Conservation (phyloP, 2,113 vertebrate genomes). For the Oplegnathus fasciatus region DNA sequence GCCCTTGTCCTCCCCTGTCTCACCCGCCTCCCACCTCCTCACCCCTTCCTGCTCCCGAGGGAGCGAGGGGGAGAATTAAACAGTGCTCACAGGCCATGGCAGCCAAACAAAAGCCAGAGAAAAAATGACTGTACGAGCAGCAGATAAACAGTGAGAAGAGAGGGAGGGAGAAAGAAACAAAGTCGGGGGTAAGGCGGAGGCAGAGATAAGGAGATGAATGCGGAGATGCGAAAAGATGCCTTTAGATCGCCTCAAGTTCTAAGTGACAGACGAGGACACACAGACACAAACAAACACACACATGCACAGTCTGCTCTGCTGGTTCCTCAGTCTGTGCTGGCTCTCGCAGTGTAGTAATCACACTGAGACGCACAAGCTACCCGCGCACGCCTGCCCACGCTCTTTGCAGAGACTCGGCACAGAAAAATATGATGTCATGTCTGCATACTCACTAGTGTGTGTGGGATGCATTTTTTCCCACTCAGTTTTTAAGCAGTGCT, state of each 20-base stretch:
- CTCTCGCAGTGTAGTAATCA: conserved; percentile 61
- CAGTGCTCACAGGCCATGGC: conserved; percentile 77
- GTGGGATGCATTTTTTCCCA: conserved; percentile 50
- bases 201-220: conserved; percentile 57
- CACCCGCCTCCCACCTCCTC: neutral
- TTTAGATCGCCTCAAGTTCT: conserved; percentile 58
- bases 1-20: conserved; percentile 68
- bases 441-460: conserved; percentile 56
- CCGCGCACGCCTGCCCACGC: conserved; percentile 66
- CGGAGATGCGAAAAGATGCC: conserved; percentile 41
- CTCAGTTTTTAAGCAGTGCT: conserved; percentile 51
- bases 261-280: conserved; percentile 64
- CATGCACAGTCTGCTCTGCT: conserved; percentile 30
- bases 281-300: conserved; percentile 14
- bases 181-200: conserved; percentile 16
- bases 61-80: conserved; percentile 69
- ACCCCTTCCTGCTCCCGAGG: conserved; percentile 36
- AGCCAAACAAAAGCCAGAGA: conserved; percentile 66
- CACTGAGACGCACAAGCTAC: conserved; percentile 48
- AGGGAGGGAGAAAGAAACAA: conserved; percentile 25
- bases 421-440: conserved; percentile 79
- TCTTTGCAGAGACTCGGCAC: conserved; percentile 59
- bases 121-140: conserved; percentile 29
- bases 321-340: conserved; percentile 41
- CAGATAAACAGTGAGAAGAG: conserved; percentile 47